phyloP scores from a whole-genome alignment of 35 echinoderm and acorn worm genomes.

The Heliocidaris erythrogramma region DNA sequence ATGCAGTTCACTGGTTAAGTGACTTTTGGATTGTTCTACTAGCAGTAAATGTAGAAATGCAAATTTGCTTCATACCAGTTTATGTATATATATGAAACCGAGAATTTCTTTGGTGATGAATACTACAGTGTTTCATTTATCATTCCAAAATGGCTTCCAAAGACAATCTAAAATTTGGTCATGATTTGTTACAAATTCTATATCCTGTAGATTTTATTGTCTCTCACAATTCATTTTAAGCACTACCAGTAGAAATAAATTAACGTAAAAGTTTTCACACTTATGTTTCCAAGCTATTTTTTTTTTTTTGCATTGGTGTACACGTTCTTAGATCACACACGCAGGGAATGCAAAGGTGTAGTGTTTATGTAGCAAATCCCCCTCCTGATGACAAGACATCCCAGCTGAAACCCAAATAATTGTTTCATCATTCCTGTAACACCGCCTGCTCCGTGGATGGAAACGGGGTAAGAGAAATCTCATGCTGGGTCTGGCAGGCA shows the following conservation, averaged over 20 bases:
- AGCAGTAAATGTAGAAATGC: background rate
- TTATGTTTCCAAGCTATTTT: background rate
- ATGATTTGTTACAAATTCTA: too few species aligned
- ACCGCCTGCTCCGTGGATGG: background rate
- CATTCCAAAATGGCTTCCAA: too few species aligned
- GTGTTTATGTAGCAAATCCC: background rate
- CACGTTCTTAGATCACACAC: background rate
- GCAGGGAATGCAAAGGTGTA: background rate
- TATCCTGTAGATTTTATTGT: too few species aligned
- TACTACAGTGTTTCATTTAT: too few species aligned
- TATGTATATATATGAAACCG: too few species aligned
- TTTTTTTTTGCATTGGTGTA: background rate
- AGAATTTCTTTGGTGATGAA: too few species aligned
- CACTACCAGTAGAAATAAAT: too few species aligned
- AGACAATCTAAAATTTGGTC: too few species aligned
- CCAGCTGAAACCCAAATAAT: constrained; percentile 27
- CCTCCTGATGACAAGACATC: background rate
- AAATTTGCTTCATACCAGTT: background rate
- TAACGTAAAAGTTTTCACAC: background rate
- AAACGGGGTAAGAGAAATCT: background rate
- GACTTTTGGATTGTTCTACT: background rate
- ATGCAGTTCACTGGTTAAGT: background rate
- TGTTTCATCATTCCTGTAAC: constrained; percentile 31
- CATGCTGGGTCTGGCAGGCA: constrained; percentile 6
- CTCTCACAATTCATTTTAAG: too few species aligned